Base-by-base conservation (phyloP, 2,888 invertebrate species). In the Stictocephala bisonia region DNA sequence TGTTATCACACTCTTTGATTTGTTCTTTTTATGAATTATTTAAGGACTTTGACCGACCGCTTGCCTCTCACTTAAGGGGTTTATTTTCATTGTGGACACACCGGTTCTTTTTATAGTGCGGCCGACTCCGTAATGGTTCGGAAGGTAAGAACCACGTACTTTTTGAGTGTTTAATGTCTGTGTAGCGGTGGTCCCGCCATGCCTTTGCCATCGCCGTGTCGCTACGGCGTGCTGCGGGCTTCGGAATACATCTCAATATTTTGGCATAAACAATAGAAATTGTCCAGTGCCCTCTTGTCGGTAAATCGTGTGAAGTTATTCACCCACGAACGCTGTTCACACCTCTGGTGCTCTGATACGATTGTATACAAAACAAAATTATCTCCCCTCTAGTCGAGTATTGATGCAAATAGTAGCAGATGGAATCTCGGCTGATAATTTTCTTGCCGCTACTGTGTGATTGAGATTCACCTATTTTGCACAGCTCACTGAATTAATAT, bases 211-310 rank as follows among this genome's bases (percentile, higher is more conserved):
- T n/a, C 11, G 51, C 26, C 3, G 26, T 22, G 22, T 50, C 29
- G 51, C 68, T 35, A 51, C 24, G 35, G 31, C n/a, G 6, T 26
- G 11, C 15, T 9, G 3, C 24, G 4, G 15, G 13, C 31, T 7
- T 22, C 20, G 70, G 70, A 70, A 70, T 70, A 70, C 41, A 70
- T 70, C 56, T 70, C 40, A 70, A 70, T 70, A 70, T 70, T 70
- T 70, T 56, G 70, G 70, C 27, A 56, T 41, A 70, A 24, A 70
- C 70, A 53, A 70, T 70, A 56, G 56, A 56, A 40, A 70, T 56
- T 41, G 51, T 18, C 26, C 41, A 1, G 26, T 27, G 22, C 26
- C 20, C 35, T 9, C 6, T 35, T 6, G 20, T 9, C 24, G 22
- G 41, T 60, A 60, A 58, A 58, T 58, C 56, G 51, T 20, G 26